Conservation (phyloP, 1,140 invertebrate species). For the Leptestheria dahalacensis region DNA sequence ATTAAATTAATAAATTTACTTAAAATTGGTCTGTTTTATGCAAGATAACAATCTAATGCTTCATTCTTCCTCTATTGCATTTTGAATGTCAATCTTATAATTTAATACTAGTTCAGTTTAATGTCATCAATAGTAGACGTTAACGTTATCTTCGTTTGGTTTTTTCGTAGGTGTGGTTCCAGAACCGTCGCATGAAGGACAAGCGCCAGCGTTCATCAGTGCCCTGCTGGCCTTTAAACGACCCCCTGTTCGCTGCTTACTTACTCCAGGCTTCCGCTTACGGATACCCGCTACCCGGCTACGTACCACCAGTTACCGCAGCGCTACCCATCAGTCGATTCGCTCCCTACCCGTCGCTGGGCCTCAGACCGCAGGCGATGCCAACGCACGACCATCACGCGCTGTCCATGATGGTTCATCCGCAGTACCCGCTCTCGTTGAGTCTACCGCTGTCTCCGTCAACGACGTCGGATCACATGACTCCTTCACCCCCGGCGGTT, state of each 20-base stretch:
- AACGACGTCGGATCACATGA: too few relatives aligned
- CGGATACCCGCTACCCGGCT: conserved; percentile 24
- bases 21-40: too few relatives aligned
- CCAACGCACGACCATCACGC: conserved; percentile 16
- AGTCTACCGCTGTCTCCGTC: conserved; percentile 11
- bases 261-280: conserved; percentile 68
- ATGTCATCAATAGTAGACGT: too few relatives aligned
- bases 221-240: conserved; percentile 77
- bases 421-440: background rate
- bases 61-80: too few relatives aligned
- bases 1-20: too few relatives aligned
- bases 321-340: conserved; percentile 16
- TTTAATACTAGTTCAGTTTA: too few relatives aligned
- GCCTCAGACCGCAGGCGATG: conserved; percentile 18
- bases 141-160: too few relatives aligned
- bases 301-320: conserved; percentile 19
- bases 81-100: conserved; percentile 12
- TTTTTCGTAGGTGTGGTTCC: conserved; percentile 92
- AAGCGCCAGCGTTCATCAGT: conserved; percentile 85
- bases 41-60: too few relatives aligned
- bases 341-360: conserved; percentile 18
- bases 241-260: conserved; percentile 80
- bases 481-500: too few relatives aligned
- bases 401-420: conserved; percentile 12
- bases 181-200: conserved; percentile 98